Base-by-base conservation (phyloP, 1,140 invertebrate genomes). In the Neelides sp. region DNA sequence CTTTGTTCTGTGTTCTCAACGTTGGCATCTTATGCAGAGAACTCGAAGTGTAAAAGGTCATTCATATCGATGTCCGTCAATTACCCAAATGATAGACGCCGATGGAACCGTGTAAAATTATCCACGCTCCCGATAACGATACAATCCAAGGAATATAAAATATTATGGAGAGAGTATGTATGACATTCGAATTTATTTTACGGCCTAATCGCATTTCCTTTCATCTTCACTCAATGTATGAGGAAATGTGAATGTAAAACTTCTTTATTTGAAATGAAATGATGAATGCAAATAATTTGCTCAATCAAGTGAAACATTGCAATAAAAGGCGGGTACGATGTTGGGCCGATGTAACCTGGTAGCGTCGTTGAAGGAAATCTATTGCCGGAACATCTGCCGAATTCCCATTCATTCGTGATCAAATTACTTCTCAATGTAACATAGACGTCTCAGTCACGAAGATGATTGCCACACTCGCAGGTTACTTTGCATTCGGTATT, bases 331-430 rank as follows among this genome's bases (percentile, higher is more conserved):
- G 12, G 20, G 20, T 19, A 43, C 10, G 10, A 13, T 32, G n/a
- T n/a, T 5, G 20, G 10, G 12, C 3, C 22, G 10, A 22, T 22
- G 20, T 7, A 46, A 30, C 4, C 19, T n/a, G n/a, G 7, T n/a
- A 32, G 7, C 28, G n/a, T n/a, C 28, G n/a, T 8, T n/a, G n/a
- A 32, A 7, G 7, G n/a, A 8, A 8, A 7, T n/a, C n/a, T 32
- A 8, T n/a, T 32, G 28, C n/a, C n/a, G 7, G 7, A 8, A 13
- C 28, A 32, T 42, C 44, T 53, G 51, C 22, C 44, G 20, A 20
- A 35, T 53, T 53, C 51, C 51, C 51, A 53, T 53, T 53, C 43
- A 23, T 53, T 47, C 51, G 51, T 53, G 51, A 53, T 53, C 51
- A 39, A 48, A 53, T 53, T 53, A 48, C 51, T 53, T 53, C 51